Conservation (phyloP, 1,140 invertebrate species). For the Anthonomus grandis region DNA sequence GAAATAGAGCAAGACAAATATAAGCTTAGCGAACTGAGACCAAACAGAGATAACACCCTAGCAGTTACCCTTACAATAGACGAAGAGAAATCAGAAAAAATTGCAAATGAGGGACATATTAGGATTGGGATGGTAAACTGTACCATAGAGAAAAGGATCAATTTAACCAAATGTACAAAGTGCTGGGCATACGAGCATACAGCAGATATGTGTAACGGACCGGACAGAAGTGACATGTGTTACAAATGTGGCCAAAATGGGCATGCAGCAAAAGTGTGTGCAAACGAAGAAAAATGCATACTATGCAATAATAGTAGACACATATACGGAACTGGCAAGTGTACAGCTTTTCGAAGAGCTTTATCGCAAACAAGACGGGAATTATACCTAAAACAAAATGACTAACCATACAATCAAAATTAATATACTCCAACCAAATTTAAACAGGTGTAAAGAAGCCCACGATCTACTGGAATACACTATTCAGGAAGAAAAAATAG, state of each 20-base stretch:
- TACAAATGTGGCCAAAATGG: conserved; percentile 20
- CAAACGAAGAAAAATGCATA: neutral
- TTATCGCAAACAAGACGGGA: neutral
- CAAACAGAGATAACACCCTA: conserved; percentile 6
- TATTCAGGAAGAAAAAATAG: neutral
- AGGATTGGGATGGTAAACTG: conserved; percentile 21
- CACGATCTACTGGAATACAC: neutral
- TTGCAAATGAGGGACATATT: neutral
- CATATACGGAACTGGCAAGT: neutral
- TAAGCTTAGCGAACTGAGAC: conserved; percentile 15
- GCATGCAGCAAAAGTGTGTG: conserved; percentile 8
- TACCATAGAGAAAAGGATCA: conserved; percentile 13
- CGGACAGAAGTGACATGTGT: conserved; percentile 19
- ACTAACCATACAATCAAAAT: too few species aligned
- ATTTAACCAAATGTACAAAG: conserved; percentile 19
- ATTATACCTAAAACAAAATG: neutral
- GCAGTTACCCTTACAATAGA: conserved; percentile 8
- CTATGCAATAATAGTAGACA: conserved; percentile 11
- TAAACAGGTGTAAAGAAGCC: neutral
- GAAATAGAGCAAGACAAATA: neutral
- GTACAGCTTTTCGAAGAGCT: neutral
- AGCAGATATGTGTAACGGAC: conserved; percentile 11
- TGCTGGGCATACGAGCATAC: conserved; percentile 26
- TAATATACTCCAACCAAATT: neutral
- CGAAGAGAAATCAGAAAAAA: neutral